A percentile compares a stretch with the other conserved stretches of the same genome.
Conservation (phyloP, 2,113 vertebrate genomes). For the Hucho hucho region DNA sequence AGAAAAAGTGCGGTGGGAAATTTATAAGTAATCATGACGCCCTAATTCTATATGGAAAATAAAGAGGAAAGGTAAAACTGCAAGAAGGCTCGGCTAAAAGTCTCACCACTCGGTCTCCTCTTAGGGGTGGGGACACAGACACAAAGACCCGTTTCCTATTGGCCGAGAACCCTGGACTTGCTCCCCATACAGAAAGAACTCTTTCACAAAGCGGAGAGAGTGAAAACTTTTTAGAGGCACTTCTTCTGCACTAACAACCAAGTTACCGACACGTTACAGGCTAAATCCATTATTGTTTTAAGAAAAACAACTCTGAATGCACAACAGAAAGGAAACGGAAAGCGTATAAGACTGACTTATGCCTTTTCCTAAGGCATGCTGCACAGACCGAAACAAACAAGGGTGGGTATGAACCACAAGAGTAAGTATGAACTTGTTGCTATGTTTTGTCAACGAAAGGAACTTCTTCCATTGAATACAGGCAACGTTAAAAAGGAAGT, state of each 20-base stretch:
- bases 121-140: slow-evolving; percentile 66
- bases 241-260: slow-evolving; percentile 24
- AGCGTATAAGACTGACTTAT: no score
- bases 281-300: not conserved
- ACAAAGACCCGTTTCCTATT: slow-evolving; percentile 49
- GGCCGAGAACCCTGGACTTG: slow-evolving; percentile 45
- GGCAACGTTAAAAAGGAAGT: not conserved
- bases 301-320: not conserved
- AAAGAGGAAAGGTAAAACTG: slow-evolving; percentile 51
- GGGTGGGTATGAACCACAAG: not conserved
- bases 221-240: slow-evolving; percentile 41
- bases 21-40: slow-evolving; percentile 65
- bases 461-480: not conserved
- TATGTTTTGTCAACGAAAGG: not conserved
- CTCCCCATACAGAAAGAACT: not conserved
- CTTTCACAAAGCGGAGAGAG: slow-evolving; percentile 29
- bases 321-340: not conserved
- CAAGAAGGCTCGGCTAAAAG: slow-evolving; percentile 53
- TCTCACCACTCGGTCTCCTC: slow-evolving; percentile 46
- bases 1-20: slow-evolving; percentile 45
- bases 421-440: not conserved
- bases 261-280: not conserved
- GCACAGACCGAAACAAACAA: no score
- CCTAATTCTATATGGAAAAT: slow-evolving; percentile 41
- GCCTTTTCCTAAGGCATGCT: no score